These are phyloP conservation scores for Endomychus coccineus DNA, from an alignment of 2,888 invertebrate species.

Conservation along the genomic window DNA sequence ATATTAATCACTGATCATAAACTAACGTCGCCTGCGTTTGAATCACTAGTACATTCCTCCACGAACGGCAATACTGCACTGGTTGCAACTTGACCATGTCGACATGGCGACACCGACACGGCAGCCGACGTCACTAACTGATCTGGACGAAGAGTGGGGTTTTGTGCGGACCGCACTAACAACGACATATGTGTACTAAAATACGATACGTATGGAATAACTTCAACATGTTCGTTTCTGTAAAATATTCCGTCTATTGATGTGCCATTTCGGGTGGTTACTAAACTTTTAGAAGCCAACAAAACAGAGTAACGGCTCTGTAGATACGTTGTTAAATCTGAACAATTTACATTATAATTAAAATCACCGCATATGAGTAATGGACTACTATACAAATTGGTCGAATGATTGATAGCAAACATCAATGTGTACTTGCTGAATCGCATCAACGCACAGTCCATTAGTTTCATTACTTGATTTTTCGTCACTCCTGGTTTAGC, in stretches of 20 bases:
- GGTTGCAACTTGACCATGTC: not conserved
- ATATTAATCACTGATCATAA: not conserved
- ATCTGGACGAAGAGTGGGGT: not conserved
- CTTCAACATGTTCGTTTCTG: not conserved
- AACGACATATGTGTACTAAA: not conserved
- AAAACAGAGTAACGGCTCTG: constrained; percentile 1
- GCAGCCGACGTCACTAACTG: not conserved
- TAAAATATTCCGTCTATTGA: not conserved
- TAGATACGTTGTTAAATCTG: not conserved
- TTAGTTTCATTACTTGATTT: constrained; percentile 1
- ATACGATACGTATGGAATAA: constrained; percentile 1
- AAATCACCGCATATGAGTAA: constrained; percentile 1
- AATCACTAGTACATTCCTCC: constrained; percentile 1
- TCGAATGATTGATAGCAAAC: constrained; percentile 1
- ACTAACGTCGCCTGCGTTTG: no score
- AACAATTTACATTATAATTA: constrained; percentile 1
- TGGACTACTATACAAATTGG: constrained; percentile 1
- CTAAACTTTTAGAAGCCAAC: not conserved
- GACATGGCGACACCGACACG: no score
- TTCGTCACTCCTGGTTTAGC: constrained; percentile 1
- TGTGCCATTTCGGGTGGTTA: constrained; percentile 1
- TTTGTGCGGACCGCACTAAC: not conserved
- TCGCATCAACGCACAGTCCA: constrained; percentile 1
- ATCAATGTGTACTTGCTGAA: constrained; percentile 1
- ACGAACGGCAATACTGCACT: not conserved